Conservation (phyloP, 35 echinoderm and acorn worm genomes). For the Patiria miniata region DNA sequence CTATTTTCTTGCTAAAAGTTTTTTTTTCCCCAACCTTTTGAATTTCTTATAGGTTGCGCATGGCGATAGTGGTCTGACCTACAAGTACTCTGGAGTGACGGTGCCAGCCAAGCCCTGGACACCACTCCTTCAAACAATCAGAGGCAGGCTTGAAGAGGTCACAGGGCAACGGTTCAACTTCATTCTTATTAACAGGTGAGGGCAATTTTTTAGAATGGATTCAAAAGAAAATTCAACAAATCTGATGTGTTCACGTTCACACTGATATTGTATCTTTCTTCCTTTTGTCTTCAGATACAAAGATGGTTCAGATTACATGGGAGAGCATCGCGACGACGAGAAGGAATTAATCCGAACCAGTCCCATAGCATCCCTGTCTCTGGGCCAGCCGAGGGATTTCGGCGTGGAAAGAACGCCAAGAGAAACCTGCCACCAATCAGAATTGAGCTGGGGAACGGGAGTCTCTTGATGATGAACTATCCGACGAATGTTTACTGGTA, state of each 20-base stretch:
- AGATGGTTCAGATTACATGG: conserved; percentile 89
- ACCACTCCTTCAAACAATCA: conserved; percentile 41
- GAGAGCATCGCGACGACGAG: conserved; percentile 95
- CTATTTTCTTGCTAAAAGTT: too few relatives aligned
- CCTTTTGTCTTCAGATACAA: conserved; percentile 60
- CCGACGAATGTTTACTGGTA: conserved; percentile 93
- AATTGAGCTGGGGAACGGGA: conserved; percentile 77
- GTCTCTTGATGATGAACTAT: conserved; percentile 89
- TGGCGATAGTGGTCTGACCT: conserved; percentile 83
- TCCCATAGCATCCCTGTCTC: conserved; percentile 84
- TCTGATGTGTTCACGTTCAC: too few relatives aligned
- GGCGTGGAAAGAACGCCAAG: conserved; percentile 63
- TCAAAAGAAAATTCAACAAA: not conserved
- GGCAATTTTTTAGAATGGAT: not conserved
- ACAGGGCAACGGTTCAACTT: conserved; percentile 86
- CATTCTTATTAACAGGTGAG: conserved; percentile 94
- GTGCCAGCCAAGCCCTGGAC: conserved; percentile 90
- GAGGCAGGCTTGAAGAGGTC: conserved; percentile 56
- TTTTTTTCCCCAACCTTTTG: too few relatives aligned
- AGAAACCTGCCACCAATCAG: conserved; percentile 70
- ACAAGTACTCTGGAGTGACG: conserved; percentile 85
- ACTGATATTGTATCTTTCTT: not conserved
- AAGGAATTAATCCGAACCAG: conserved; percentile 67
- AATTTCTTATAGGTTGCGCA: conserved; percentile 70
- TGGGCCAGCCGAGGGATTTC: conserved; percentile 80